A percentile compares a stretch with the other conserved stretches of the same genome.
phyloP scores from a whole-genome alignment of 2,888 invertebrate genomes.

The Hirtodrosophila histrioides region DNA sequence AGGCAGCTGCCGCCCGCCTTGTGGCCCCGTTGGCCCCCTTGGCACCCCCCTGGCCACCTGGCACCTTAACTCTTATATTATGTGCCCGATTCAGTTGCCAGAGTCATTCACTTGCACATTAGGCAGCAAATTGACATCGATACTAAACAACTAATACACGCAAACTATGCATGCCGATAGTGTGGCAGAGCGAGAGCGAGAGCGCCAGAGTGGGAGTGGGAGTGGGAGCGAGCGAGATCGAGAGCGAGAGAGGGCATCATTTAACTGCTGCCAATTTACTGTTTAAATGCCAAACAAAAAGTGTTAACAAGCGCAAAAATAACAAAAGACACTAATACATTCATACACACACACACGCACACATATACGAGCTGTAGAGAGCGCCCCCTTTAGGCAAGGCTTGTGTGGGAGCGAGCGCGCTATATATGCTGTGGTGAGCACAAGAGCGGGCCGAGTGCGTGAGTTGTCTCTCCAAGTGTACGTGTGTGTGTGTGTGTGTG shows the following conservation, averaged over 20 bases:
- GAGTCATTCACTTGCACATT: conserved; percentile 77
- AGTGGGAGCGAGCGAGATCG: conserved; percentile 17
- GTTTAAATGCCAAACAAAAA: conserved; percentile 84
- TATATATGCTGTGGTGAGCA: conserved; percentile 20
- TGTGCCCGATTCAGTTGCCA: conserved; percentile 44
- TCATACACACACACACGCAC: conserved; percentile 11
- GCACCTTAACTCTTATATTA: conserved; percentile 19
- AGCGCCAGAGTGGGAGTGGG: conserved; percentile 20
- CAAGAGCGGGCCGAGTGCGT: conserved; percentile 15
- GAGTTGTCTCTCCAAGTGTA: conserved; percentile 20
- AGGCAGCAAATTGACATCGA: conserved; percentile 81
- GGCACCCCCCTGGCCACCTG: conserved; percentile 5
- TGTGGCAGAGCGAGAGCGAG: background rate
- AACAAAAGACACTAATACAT: conserved; percentile 66
- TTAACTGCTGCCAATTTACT: conserved; percentile 84
- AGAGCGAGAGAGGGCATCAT: conserved; percentile 64
- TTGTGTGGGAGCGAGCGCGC: conserved; percentile 47
- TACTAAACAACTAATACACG: conserved; percentile 46
- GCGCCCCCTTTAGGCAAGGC: conserved; percentile 8
- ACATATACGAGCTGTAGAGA: conserved; percentile 5
- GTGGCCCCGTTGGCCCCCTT: background rate
- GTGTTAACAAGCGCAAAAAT: conserved; percentile 72
- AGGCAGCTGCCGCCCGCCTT: conserved; percentile 5
- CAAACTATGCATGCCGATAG: conserved; percentile 3
- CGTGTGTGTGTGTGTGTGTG: conserved; percentile 28